Conservation (phyloP, 2,797 vertebrate species). For the Pygocentrus nattereri region DNA sequence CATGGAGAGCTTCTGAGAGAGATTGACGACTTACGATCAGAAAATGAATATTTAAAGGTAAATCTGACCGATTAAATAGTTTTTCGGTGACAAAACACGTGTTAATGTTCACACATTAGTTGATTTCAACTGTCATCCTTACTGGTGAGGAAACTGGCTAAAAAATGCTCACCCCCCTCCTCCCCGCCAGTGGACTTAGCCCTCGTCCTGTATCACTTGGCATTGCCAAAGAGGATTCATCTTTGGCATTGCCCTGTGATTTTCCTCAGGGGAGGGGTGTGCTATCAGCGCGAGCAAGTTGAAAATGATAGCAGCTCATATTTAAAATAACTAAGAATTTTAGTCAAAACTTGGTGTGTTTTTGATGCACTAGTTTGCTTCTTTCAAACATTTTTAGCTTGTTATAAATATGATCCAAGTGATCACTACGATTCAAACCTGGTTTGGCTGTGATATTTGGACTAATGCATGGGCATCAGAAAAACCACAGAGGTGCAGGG, state of each 20-base stretch:
- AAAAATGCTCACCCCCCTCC: no score
- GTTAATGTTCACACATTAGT: no score
- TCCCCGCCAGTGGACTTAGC: background rate
- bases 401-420: background rate
- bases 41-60: slow-evolving; percentile 98
- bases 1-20: slow-evolving; percentile 87
- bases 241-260: background rate
- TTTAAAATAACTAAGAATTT: no score
- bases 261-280: background rate
- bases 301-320: no score
- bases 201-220: background rate
- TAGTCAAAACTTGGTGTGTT: no score
- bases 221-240: background rate
- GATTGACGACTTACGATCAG: slow-evolving; percentile 93
- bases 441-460: background rate
- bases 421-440: background rate
- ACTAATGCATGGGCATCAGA: background rate
- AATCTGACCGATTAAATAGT: slow-evolving; percentile 28
- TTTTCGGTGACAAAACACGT: no score
- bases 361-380: background rate
- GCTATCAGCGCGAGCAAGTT: background rate
- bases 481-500: no score
- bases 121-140: no score
- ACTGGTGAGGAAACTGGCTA: no score
- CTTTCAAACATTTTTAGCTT: background rate